A percentile compares a stretch with the other conserved stretches of the same genome.
phyloP scores from a whole-genome alignment of 2,888 invertebrate species.

The Drosophila kambysellisi region DNA sequence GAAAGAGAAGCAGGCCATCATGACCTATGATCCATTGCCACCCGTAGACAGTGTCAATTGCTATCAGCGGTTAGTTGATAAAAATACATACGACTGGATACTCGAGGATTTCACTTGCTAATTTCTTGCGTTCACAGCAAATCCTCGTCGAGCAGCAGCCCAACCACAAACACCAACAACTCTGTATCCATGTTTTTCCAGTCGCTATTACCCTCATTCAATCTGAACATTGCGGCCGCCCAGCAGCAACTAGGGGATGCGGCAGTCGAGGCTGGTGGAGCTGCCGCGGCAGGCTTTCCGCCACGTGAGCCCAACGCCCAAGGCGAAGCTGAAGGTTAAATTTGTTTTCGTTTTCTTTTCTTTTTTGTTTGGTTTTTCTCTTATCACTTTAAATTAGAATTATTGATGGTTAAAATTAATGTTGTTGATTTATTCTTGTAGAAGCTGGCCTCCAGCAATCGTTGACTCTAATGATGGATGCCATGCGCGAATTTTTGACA shows the following conservation, averaged over 20 bases:
- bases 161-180: conserved; percentile 78
- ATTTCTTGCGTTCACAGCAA: conserved; percentile 65
- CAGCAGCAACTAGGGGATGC: conserved; percentile 56
- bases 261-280: conserved; percentile 39
- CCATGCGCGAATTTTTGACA: conserved; percentile 90
- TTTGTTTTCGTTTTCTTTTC: neutral
- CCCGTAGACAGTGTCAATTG: conserved; percentile 90
- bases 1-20: conserved; percentile 86
- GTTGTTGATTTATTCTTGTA: conserved; percentile 23
- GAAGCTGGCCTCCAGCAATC: conserved; percentile 86
- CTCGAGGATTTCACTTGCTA: neutral
- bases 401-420: neutral
- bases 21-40: conserved; percentile 92
- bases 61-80: conserved; percentile 86
- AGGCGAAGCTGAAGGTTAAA: conserved; percentile 67
- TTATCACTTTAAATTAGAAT: conserved; percentile 19
- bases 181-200: conserved; percentile 88
- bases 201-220: conserved; percentile 90
- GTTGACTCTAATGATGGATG: conserved; percentile 89
- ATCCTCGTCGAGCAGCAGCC: conserved; percentile 83
- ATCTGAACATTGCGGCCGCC: conserved; percentile 77
- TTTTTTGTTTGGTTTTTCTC: neutral
- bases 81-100: neutral
- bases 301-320: conserved; percentile 22
- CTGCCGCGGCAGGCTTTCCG: conserved; percentile 17